These are phyloP conservation scores for Disparrhopalites patrizii DNA, from an alignment of 2,888 invertebrate genomes.

Conservation along the genomic window DNA sequence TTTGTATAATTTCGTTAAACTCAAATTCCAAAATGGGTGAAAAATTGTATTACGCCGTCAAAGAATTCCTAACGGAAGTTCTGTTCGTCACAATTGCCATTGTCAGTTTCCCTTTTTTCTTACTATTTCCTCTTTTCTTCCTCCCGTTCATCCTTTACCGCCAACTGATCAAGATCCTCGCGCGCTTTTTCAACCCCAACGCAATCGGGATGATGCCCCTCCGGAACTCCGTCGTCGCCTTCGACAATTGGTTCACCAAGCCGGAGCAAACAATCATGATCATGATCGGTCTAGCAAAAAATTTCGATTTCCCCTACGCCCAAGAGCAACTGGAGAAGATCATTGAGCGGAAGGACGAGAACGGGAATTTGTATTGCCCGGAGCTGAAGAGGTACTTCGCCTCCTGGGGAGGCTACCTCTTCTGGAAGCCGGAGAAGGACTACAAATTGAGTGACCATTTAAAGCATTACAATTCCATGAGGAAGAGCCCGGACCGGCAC, in stretches of 20 bases:
- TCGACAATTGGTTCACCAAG: background rate
- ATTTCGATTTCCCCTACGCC: background rate
- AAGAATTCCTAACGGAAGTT: background rate
- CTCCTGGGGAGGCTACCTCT: constrained; percentile 37
- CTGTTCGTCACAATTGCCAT: background rate
- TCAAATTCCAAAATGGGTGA: too few relatives aligned
- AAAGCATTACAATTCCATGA: background rate
- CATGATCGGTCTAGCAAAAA: background rate
- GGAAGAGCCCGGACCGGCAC: background rate
- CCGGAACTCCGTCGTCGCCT: constrained; percentile 9
- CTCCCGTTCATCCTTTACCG: constrained; percentile 9
- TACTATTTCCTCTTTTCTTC: background rate
- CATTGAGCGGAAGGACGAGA: background rate
- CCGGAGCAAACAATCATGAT: constrained; percentile 16
- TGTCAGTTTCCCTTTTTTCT: background rate
- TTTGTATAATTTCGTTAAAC: too few relatives aligned
- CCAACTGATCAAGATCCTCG: background rate
- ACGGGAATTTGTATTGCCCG: constrained; percentile 12
- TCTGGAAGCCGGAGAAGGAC: constrained; percentile 37
- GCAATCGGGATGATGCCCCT: background rate
- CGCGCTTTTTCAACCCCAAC: background rate
- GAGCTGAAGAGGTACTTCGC: constrained; percentile 36
- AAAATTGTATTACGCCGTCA: too few relatives aligned
- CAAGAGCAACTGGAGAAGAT: background rate
- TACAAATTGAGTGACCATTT: constrained; percentile 36